Evolutionary conservation across 2,888 invertebrate genomes (phyloP), one percentile per base, ranked within the genome.

Genomic region (Eupelmus urozonus): DNA sequence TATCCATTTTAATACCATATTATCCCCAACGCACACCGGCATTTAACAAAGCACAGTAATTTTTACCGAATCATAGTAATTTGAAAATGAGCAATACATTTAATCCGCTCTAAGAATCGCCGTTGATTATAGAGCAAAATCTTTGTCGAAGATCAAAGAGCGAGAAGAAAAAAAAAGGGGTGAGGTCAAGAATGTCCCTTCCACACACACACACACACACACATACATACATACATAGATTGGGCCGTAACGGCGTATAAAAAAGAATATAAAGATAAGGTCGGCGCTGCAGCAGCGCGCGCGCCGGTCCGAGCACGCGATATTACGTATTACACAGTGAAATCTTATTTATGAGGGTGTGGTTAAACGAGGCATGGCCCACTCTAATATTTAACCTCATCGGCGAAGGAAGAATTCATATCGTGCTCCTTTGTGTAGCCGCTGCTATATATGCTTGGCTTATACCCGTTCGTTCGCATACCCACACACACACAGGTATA

Each of bases 381-480:
- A 79, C 81, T 85, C 83, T 83, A 87, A 88, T 88, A 88, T 87
- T 88, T 88, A 85, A 87, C 83, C 83, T 87, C 85, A 86, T 88
- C 84, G 86, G 83, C 83, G 83, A 85, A 86, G 85, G 85, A 87
- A 86, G 84, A 86, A 88, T 87, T 87, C 88, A 86, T 85, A 87
- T 83, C 82, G 51, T 76, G 79, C 71, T 76, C 82, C 80, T 81
- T 84, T 82, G 81, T 79, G 72, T 71, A n/a, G n/a, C 76, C 70
- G 69, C 51, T 34, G 7, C 25, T 34, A 34, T 34, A 34, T 34
- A 34, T 34, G 34, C 34, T 34, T 40, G 18, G 27, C 53, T 53
- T 55, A 51, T 49, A 29, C 23, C 62, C 77, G 67, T 77, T 57
- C 55, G 40, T 78, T 63, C 49, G 34, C 69, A 55, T 78, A 40